Base-by-base conservation (phyloP, 2,888 invertebrate species). In the Stenchaetothrips biformis region DNA sequence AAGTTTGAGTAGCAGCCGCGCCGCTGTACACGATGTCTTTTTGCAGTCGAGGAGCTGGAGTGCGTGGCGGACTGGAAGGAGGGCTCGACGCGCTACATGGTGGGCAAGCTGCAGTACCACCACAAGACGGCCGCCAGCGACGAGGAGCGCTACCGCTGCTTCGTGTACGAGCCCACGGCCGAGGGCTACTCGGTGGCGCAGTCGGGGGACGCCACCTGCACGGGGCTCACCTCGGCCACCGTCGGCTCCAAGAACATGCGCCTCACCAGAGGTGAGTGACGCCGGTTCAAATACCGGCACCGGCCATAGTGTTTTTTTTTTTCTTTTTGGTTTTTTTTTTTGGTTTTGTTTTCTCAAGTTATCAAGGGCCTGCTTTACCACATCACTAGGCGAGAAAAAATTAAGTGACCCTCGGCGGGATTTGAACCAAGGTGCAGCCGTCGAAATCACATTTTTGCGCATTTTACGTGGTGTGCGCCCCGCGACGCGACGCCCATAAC, bases 61-160 rank as follows among this genome's bases (percentile, higher is more conserved):
- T 95, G 95, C 86, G 87, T 95, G 81, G 95, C 94, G 6, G 91
- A 91, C 25, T 95, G 95, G 95, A 94, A 93, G 86, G 95, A 95
- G 83, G 94, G 95, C 0, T 92, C 93, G 62, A 93, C 92, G 79
- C 89, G 92, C 80, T 95, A 94, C 86, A 88, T 95, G 78, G 92
- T 95, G 79, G 95, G 95, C 0, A 90, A 92, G 83, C 89, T 95
- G 83, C 90, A 92, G n/a, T 74, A 74, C 67, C 67, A 74, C 67
- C 92, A 92, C 85, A 85, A 86, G 78, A 25, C 25, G 25, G 21
- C 25, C 21, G 67, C 67, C 67, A 90, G 91, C 0, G 92, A 93
- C 83, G 94, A 94, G 85, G 94, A 94, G 84, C 91, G 92, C 78
- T 96, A 94, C 87, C 91, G 94, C 88, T 96, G 96, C 84, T 95